Conservation (phyloP, 2,888 invertebrate genomes). For the Harpalus rufipes region DNA sequence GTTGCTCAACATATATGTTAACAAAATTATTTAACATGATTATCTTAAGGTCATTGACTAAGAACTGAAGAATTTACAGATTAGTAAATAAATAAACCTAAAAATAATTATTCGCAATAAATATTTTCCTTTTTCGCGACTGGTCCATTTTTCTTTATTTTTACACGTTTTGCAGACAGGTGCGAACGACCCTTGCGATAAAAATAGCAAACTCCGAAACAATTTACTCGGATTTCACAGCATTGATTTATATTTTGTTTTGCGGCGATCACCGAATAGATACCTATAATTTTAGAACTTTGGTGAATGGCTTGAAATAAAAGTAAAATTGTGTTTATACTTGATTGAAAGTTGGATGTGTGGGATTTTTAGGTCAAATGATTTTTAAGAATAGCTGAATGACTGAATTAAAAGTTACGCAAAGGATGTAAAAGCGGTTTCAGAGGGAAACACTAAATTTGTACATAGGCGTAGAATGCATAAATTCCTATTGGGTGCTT, state of each 20-base stretch:
- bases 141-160: constrained; percentile 32
- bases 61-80: not conserved
- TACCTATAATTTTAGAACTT: constrained; percentile 20
- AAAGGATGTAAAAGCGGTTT: constrained; percentile 13
- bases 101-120: constrained; percentile 15
- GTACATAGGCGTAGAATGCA: not conserved
- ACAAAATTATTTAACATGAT: constrained; percentile 29
- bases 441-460: constrained; percentile 8
- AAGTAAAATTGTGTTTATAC: constrained; percentile 39
- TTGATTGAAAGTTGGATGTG: constrained; percentile 41
- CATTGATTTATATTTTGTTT: constrained; percentile 41
- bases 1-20: constrained; percentile 9
- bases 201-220: constrained; percentile 41
- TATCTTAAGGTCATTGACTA: constrained; percentile 20
- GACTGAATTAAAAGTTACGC: constrained; percentile 46
- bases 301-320: constrained; percentile 29
- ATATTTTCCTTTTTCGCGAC: not conserved
- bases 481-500: not conserved
- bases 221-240: constrained; percentile 37
- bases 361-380: constrained; percentile 56
- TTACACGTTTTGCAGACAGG: constrained; percentile 22
- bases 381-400: constrained; percentile 45
- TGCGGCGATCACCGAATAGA: constrained; percentile 9
- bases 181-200: constrained; percentile 40
- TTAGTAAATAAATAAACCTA: not conserved